Percentiles rank a stretch among this genome's conserved stretches.
These are phyloP conservation scores for Montipora cactus DNA, from an alignment of 64 coral and sea anemone species.

Conservation along the genomic window DNA sequence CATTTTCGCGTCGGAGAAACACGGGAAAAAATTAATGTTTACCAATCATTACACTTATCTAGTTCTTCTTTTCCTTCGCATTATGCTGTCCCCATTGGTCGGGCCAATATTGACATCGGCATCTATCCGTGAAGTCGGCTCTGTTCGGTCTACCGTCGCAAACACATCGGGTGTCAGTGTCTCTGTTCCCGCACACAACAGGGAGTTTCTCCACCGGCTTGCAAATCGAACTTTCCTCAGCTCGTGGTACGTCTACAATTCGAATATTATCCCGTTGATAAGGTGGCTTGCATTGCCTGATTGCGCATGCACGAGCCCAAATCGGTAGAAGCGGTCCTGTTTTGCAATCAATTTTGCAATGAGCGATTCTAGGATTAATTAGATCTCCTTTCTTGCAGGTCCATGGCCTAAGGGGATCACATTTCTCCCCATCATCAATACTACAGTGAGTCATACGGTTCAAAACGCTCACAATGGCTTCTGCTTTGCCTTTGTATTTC, in stretches of 20 bases:
- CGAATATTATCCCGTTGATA: constrained; percentile 62
- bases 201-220: constrained; percentile 70
- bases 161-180: constrained; percentile 93
- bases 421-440: constrained; percentile 77
- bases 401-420: constrained; percentile 82
- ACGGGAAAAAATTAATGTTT: neutral
- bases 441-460: constrained; percentile 72
- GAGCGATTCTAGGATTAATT: constrained; percentile 82
- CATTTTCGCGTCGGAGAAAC: neutral
- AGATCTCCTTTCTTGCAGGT: constrained; percentile 96
- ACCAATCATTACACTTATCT: neutral
- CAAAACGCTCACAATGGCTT: constrained; percentile 53
- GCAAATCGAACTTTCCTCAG: constrained; percentile 88
- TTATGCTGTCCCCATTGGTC: constrained; percentile 45
- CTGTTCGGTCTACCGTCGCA: constrained; percentile 87
- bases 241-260: constrained; percentile 85
- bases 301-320: constrained; percentile 87
- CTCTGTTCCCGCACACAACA: constrained; percentile 74
- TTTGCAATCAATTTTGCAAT: constrained; percentile 90
- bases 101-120: constrained; percentile 97
- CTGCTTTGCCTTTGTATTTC: constrained; percentile 72
- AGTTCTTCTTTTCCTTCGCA: neutral
- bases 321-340: constrained; percentile 93
- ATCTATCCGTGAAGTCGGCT: constrained; percentile 80
- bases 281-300: constrained; percentile 90